Percentiles rank a stretch among this genome's conserved stretches.
These are phyloP conservation scores for Papilio polytes DNA, from an alignment of 1,140 invertebrate species.

Conservation along the genomic window DNA sequence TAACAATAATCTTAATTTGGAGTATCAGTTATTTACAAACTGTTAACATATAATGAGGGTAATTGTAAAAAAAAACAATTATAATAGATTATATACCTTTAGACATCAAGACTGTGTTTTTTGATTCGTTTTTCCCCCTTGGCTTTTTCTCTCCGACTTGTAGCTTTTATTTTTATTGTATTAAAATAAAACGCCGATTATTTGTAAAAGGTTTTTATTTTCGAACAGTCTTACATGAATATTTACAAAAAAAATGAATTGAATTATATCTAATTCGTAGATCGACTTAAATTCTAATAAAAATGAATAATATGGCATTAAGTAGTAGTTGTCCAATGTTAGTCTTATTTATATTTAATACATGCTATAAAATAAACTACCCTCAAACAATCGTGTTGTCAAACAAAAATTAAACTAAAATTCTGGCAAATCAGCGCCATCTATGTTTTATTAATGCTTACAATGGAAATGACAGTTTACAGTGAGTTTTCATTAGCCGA, in stretches of 20 bases:
- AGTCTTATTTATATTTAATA: constrained; percentile 34
- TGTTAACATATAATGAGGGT: background rate
- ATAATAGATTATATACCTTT: background rate
- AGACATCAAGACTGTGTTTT: no score
- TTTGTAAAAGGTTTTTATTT: constrained; percentile 40
- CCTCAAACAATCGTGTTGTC: background rate
- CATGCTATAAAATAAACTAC: constrained; percentile 26
- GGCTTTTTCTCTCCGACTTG: background rate
- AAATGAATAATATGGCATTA: constrained; percentile 40
- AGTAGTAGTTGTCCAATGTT: constrained; percentile 33
- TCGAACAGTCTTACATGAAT: constrained; percentile 38
- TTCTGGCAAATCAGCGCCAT: background rate
- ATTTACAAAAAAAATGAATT: constrained; percentile 38
- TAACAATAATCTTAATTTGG: background rate
- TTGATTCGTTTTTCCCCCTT: no score
- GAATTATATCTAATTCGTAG: constrained; percentile 37
- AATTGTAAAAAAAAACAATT: background rate
- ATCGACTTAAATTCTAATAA: constrained; percentile 35
- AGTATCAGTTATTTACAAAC: background rate
- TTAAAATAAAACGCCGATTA: background rate
- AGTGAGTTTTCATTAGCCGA: background rate
- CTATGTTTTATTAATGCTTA: background rate
- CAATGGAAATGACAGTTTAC: background rate
- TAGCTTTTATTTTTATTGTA: background rate
- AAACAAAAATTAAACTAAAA: background rate